Conservation (phyloP, 2,888 invertebrate species). For the Creontiades dilutus region DNA sequence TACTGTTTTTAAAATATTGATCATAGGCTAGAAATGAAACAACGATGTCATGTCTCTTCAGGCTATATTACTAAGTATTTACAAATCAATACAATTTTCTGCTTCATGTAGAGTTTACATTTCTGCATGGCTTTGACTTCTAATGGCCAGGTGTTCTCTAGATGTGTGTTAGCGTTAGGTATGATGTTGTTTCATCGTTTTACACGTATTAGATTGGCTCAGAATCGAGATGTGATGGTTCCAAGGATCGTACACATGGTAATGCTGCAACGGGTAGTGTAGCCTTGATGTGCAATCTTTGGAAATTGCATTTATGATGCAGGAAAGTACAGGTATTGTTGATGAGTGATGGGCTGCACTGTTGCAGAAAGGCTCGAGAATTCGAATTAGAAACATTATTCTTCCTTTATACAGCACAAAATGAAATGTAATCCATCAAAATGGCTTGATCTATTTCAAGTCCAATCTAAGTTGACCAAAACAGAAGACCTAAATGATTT, state of each 20-base stretch:
- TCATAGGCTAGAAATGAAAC: neutral
- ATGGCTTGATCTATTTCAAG: too few species aligned
- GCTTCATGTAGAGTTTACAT: neutral
- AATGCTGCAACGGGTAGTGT: neutral
- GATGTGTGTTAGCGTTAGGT: conserved; percentile 8
- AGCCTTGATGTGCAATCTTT: too few species aligned
- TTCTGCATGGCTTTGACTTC: conserved; percentile 45
- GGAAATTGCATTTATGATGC: too few species aligned
- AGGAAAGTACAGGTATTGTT: too few species aligned
- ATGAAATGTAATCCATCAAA: too few species aligned
- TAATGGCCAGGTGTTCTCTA: conserved; percentile 1
- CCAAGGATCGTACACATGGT: neutral
- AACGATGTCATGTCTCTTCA: neutral
- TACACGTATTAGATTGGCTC: neutral
- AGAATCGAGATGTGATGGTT: neutral
- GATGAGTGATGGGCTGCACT: too few species aligned
- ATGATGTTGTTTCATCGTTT: neutral
- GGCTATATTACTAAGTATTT: neutral
- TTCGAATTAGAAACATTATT: too few species aligned
- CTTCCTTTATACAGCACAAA: too few species aligned
- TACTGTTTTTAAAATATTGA: too few species aligned
- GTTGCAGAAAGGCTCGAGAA: too few species aligned
- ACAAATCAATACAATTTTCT: neutral
- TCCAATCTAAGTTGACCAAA: too few species aligned
- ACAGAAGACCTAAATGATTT: too few species aligned